These are phyloP conservation scores for Macaria notata DNA, from an alignment of 2,888 invertebrate species.

Conservation along the genomic window DNA sequence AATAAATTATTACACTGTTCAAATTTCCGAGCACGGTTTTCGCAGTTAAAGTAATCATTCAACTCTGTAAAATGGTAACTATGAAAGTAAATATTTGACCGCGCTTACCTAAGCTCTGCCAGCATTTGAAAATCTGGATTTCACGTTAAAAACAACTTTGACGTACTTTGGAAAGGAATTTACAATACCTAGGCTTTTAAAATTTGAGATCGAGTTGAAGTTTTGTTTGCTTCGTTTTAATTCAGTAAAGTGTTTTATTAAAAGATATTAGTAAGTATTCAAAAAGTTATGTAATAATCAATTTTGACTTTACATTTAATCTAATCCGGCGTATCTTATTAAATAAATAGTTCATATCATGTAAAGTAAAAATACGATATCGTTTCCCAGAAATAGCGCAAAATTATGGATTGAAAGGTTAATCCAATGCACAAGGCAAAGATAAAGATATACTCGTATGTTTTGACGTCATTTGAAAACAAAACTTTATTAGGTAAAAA, in stretches of 20 bases:
- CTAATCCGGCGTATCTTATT: no score
- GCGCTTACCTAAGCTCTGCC: neutral
- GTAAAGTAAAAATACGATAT: neutral
- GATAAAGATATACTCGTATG: conserved; percentile 1
- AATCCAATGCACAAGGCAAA: conserved; percentile 12
- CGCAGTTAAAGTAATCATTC: no score
- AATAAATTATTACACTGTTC: no score
- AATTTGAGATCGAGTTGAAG: conserved; percentile 3
- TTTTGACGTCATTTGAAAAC: no score
- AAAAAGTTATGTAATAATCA: no score
- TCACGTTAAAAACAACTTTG: conserved; percentile 16
- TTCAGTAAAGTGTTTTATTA: no score
- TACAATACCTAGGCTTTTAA: conserved; percentile 4
- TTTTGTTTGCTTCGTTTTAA: conserved; percentile 1
- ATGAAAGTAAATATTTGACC: conserved; percentile 9
- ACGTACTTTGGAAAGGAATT: conserved; percentile 4
- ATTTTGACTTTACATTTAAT: no score
- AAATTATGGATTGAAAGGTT: conserved; percentile 8
- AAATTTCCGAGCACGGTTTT: no score
- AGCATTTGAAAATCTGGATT: conserved; percentile 11
- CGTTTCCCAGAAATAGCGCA: conserved; percentile 8
- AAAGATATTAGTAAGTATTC: no score
- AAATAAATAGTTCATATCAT: no score
- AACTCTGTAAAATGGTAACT: conserved; percentile 3
- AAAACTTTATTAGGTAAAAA: no score